Evolutionary conservation across 2,888 invertebrate genomes (phyloP), one percentile per base, ranked within the genome.

Genomic region (Pyrochroa serraticornis): DNA sequence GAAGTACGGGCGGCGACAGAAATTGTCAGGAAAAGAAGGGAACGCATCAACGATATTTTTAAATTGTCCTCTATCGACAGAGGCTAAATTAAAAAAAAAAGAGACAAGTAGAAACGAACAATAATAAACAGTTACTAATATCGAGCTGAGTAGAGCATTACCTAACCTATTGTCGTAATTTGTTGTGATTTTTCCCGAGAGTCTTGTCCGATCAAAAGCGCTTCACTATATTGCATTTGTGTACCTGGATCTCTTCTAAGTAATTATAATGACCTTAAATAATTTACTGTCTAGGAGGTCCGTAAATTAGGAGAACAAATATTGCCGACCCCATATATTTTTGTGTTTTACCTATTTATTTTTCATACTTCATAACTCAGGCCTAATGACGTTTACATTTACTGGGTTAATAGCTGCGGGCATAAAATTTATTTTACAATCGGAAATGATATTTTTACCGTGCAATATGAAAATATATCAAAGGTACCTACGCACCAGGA

Each of bases 391-490:
- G 52, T 52, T 52, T 50, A 43, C 50, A 50, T 36, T 50, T 50
- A 41, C 37, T 52, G 41, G 52, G 52, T 52, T 52, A 52, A 52
- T 52, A 45, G 52, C 44, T 5, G 10, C 32, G 32, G 33, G 37
- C 52, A 45, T 52, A 38, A 52, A 52, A 52, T 52, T 44, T 52
- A 52, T 52, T 52, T 52, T 52, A 52, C 38, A 44, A 45, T 43
- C 32, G 6, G 14, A 32, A 37, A 44, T 43, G 45, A 52, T 52
- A 45, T 52, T 52, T 52, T 52, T 52, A 52, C 22, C 22, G 22
- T 22, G 22, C 22, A 22, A 22, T 22, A 22, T 22, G 22, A 22
- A 22, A 22, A 22, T 22, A 22, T 22, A 22, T 22, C 22, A 22
- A 22, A 22, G 22, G 2, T 22, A 22, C 22, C 22, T 22, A 22